Percentiles rank a stretch among this genome's conserved stretches.
phyloP scores from a whole-genome alignment of 2,113 vertebrate genomes.

The Puma concolor region DNA sequence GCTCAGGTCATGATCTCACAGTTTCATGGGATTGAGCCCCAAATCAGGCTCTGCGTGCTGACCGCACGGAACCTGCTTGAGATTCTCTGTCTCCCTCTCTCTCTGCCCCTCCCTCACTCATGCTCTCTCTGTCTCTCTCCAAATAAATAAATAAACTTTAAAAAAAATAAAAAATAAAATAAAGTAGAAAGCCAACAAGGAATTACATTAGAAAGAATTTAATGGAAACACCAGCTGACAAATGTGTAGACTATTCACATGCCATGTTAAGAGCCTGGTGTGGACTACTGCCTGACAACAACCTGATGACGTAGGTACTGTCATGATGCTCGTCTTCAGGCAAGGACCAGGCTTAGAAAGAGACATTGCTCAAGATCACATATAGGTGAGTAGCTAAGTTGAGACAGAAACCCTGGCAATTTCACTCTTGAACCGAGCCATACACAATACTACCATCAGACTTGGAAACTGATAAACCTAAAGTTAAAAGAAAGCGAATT shows the following conservation, averaged over 20 bases:
- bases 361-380: background rate
- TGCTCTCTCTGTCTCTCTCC: too few relatives aligned
- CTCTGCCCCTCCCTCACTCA: too few relatives aligned
- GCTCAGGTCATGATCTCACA: too few relatives aligned
- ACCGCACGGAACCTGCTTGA: too few relatives aligned
- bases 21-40: too few relatives aligned
- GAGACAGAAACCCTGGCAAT: background rate
- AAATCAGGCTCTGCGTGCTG: too few relatives aligned
- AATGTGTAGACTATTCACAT: rapidly evolving
- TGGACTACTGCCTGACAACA: background rate
- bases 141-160: too few relatives aligned
- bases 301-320: background rate
- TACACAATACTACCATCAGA: background rate
- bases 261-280: background rate
- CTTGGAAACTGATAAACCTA: background rate
- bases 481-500: background rate
- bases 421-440: background rate
- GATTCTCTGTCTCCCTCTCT: too few relatives aligned
- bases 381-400: background rate
- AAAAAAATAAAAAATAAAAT: too few relatives aligned
- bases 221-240: background rate
- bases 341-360: background rate
- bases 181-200: background rate
- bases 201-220: background rate
- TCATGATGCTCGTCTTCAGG: background rate